Percentiles rank a stretch among this genome's conserved stretches.
phyloP scores from a whole-genome alignment of 2,113 vertebrate genomes.

The Takifugu bimaculatus region DNA sequence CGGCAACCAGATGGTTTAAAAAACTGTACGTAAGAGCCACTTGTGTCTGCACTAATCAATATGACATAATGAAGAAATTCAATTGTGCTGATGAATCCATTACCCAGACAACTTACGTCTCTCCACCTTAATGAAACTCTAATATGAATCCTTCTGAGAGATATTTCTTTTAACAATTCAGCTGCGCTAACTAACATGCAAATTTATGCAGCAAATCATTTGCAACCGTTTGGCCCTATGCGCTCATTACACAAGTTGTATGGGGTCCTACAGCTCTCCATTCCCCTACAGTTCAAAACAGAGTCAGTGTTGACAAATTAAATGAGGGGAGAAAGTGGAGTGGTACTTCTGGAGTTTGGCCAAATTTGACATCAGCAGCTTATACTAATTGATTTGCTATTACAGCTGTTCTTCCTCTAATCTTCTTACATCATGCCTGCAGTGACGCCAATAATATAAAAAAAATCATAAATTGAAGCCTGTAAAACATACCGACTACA shows the following conservation, averaged over 20 bases:
- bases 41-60: constrained; percentile 17
- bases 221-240: background rate
- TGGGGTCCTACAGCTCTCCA: background rate
- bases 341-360: too few relatives aligned
- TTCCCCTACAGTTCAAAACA: too few relatives aligned
- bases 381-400: too few relatives aligned
- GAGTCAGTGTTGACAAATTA: too few relatives aligned
- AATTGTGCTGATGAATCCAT: constrained; percentile 29
- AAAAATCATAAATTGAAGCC: too few relatives aligned
- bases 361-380: too few relatives aligned
- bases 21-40: background rate
- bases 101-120: constrained; percentile 32
- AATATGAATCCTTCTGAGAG: constrained; percentile 2
- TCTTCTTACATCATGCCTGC: too few relatives aligned
- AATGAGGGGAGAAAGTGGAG: too few relatives aligned
- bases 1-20: background rate
- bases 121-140: constrained; percentile 13
- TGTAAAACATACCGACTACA: too few relatives aligned
- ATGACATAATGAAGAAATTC: constrained; percentile 14
- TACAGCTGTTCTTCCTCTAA: too few relatives aligned
- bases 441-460: too few relatives aligned
- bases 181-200: constrained; percentile 27
- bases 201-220: constrained; percentile 1
- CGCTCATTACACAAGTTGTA: background rate
- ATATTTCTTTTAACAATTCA: constrained; percentile 13